Evolutionary conservation across 2,888 invertebrate species (phyloP), one percentile per base, ranked within the genome.

Genomic region (Caenorhabditis drosophilae): DNA sequence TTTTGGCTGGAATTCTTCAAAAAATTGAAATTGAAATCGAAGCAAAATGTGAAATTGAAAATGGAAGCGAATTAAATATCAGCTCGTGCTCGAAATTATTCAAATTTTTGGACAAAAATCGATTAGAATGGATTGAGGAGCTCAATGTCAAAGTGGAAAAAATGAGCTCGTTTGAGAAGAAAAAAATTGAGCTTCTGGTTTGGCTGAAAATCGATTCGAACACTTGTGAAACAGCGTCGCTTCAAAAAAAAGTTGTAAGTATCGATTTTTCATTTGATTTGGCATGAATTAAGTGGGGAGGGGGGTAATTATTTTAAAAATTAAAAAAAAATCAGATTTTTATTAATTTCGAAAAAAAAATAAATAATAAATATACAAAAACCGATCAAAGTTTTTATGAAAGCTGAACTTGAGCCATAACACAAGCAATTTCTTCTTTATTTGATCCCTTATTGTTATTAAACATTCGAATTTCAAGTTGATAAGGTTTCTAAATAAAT

Each of bases 341-440:
- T 31, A 31, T 31, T 31, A 31, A 31, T 9, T n/a, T n/a, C 6
- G 7, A 38, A 38, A 38, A 11, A 38, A 7, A 6, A 6, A 16
- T 18, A 11, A 38, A n/a, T 38, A n/a, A 38, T 7, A 23, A 20
- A 42, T 42, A 9, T 42, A 42, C 23, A 42, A 12, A 20, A 23
- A 31, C 6, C 7, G 6, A 9, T 31, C 7, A 31, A 31, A 27
- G 9, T 11, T 11, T 25, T 72, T 69, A 78, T 36, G 66, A 68
- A 47, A 79, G 69, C 31, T 72, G 73, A 7, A 79, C 62, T 57
- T 79, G 79, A 20, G 77, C 76, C 54, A 77, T 70, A 12, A 79
- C 78, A 55, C 79, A 79, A n/a, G 76, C 74, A 55, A 79, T 79
- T 50, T 74, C 73, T 57, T 79, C 73, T 50, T 77, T 73, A 0